Evolutionary conservation across 2,888 invertebrate genomes (phyloP).

Genomic region (Liodrosophila aerea): DNA sequence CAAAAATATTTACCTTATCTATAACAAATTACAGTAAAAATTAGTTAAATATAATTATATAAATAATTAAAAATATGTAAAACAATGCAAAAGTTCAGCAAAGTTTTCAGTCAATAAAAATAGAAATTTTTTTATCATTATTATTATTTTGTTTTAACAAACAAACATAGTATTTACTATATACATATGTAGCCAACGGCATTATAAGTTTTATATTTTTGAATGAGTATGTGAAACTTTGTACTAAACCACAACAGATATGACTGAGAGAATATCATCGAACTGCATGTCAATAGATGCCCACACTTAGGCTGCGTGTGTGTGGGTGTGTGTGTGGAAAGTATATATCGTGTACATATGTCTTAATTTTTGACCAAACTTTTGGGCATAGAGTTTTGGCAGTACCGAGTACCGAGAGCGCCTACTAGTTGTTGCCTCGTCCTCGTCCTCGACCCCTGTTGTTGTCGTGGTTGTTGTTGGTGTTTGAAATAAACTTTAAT

Average conservation of each 20-base stretch:
- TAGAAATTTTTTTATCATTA: too few species aligned
- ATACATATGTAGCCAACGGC: not conserved
- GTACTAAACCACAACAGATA: slow-evolving; percentile 43
- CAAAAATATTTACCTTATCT: too few species aligned
- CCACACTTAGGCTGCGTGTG: slow-evolving; percentile 11
- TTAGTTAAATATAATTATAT: too few species aligned
- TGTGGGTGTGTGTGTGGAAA: slow-evolving; percentile 23
- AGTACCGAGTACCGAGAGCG: not conserved
- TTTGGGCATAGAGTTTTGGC: slow-evolving; percentile 13
- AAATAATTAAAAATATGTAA: too few species aligned
- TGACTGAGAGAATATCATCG: slow-evolving; percentile 30
- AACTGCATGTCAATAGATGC: slow-evolving; percentile 34
- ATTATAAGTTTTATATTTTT: not conserved
- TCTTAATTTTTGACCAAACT: slow-evolving; percentile 64
- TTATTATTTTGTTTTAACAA: too few species aligned
- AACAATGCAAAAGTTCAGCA: too few species aligned
- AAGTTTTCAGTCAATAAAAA: too few species aligned
- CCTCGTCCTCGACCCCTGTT: not conserved
- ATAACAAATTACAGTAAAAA: too few species aligned
- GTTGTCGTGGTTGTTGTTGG: slow-evolving; percentile 46
- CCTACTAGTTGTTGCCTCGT: not conserved
- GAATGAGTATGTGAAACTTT: not conserved
- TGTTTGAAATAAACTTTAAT: slow-evolving; percentile 76
- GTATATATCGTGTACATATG: slow-evolving; percentile 44
- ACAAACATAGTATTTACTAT: not conserved